Percentiles rank a stretch among this genome's conserved stretches.
Conservation (phyloP, 2,888 invertebrate genomes). For the Tipula lateralis region DNA sequence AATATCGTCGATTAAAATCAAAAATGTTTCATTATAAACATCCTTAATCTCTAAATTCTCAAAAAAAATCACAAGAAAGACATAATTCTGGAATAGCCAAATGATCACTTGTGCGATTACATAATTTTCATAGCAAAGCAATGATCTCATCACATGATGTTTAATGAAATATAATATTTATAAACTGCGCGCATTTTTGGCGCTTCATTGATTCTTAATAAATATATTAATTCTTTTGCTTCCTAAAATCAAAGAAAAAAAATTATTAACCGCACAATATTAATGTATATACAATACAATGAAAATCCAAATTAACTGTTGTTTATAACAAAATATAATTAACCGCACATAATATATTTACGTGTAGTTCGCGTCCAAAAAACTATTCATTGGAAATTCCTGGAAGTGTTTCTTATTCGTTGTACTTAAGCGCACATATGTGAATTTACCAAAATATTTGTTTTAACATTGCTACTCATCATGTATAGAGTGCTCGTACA, state of each 20-base stretch:
- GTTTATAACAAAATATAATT: not conserved
- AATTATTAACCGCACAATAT: not conserved
- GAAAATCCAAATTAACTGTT: not conserved
- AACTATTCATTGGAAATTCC: not conserved
- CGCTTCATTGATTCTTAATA: not conserved
- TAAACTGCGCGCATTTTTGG: not conserved
- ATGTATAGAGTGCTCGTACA: not conserved
- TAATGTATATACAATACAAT: not conserved
- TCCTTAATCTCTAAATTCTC: not conserved
- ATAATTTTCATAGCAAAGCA: not conserved
- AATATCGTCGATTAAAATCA: not conserved
- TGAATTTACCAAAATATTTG: not conserved
- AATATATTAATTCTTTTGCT: not conserved
- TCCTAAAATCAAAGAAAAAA: conserved; percentile 5
- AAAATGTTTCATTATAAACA: not conserved
- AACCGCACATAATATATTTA: not conserved
- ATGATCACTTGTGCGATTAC: not conserved
- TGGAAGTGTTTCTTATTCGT: not conserved
- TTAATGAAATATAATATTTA: not conserved
- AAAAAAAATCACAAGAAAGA: not conserved
- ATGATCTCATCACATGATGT: not conserved
- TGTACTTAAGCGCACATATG: not conserved
- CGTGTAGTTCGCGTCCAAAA: not conserved
- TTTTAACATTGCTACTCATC: not conserved
- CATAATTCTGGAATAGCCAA: not conserved